Conservation (phyloP, 1,140 invertebrate genomes). For the Choristoneura fumiferana region DNA sequence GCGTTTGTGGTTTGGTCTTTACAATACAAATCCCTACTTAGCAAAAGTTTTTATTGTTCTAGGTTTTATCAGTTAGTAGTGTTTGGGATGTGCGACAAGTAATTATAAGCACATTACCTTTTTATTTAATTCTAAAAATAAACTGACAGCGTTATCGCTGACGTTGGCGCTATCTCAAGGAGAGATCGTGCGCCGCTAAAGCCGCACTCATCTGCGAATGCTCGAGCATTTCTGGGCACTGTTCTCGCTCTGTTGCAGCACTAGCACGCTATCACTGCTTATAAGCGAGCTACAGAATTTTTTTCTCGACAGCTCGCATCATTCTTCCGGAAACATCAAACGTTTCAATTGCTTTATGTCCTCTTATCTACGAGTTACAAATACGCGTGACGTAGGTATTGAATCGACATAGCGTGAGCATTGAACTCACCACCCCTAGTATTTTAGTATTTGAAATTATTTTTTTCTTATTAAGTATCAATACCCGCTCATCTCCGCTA, state of each 20-base stretch:
- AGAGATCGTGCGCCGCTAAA: slow-evolving; percentile 46
- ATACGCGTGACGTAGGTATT: not conserved
- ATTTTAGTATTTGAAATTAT: not conserved
- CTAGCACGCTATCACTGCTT: not conserved
- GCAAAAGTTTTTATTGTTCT: slow-evolving; percentile 4
- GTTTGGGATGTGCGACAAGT: slow-evolving; percentile 32
- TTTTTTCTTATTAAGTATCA: not conserved
- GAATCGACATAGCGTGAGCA: not conserved
- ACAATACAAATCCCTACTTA: no score
- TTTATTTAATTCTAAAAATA: slow-evolving; percentile 75
- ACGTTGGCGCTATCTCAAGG: slow-evolving; percentile 73
- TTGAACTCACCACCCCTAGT: not conserved
- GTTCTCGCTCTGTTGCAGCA: slow-evolving; percentile 21
- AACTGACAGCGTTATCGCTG: slow-evolving; percentile 62
- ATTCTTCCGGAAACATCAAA: not conserved
- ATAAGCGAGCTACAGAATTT: not conserved
- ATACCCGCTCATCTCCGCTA: slow-evolving; percentile 23
- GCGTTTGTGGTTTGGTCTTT: no score
- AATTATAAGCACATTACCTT: slow-evolving; percentile 57
- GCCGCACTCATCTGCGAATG: slow-evolving; percentile 31
- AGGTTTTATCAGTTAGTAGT: slow-evolving; percentile 16
- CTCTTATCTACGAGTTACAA: not conserved
- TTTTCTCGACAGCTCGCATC: not conserved
- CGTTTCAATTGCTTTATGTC: not conserved
- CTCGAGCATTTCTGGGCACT: slow-evolving; percentile 16